Percentiles rank a stretch among this genome's conserved stretches.
Evolutionary conservation across 2,113 vertebrate genomes (phyloP).

Genomic region (Ginglymostoma cirratum): DNA sequence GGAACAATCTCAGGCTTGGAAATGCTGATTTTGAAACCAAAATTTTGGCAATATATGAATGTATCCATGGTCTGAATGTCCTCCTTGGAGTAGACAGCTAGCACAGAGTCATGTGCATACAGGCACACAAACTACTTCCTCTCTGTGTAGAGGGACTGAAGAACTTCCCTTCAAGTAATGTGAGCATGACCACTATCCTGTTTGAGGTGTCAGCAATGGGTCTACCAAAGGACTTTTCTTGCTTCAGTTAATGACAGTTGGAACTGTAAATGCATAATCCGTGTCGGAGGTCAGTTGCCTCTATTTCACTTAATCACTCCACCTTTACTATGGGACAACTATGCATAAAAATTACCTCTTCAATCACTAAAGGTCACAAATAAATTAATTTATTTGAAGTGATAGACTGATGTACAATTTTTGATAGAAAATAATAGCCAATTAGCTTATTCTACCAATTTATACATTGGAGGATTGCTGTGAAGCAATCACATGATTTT

Average conservation of each 20-base stretch:
- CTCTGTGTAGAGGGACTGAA: too few species aligned
- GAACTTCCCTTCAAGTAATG: not conserved
- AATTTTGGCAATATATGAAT: too few species aligned
- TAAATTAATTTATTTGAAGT: not conserved
- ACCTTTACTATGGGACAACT: not conserved
- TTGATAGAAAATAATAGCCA: not conserved
- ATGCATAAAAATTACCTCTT: not conserved
- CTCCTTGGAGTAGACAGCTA: too few species aligned
- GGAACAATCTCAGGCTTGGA: too few species aligned
- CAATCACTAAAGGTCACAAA: not conserved
- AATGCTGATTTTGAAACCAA: too few species aligned
- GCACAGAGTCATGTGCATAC: too few species aligned
- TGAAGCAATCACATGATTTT: not conserved
- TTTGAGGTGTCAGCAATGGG: not conserved
- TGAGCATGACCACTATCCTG: not conserved
- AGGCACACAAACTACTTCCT: too few species aligned
- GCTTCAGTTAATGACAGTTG: not conserved
- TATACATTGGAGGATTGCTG: not conserved
- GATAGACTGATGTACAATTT: not conserved
- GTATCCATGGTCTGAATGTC: too few species aligned
- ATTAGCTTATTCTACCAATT: not conserved
- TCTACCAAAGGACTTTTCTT: not conserved
- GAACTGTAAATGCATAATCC: not conserved
- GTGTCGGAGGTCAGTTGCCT: not conserved
- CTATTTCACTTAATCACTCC: not conserved